Conservation (phyloP, 2,797 vertebrate genomes). For the Epinephelus coioides region DNA sequence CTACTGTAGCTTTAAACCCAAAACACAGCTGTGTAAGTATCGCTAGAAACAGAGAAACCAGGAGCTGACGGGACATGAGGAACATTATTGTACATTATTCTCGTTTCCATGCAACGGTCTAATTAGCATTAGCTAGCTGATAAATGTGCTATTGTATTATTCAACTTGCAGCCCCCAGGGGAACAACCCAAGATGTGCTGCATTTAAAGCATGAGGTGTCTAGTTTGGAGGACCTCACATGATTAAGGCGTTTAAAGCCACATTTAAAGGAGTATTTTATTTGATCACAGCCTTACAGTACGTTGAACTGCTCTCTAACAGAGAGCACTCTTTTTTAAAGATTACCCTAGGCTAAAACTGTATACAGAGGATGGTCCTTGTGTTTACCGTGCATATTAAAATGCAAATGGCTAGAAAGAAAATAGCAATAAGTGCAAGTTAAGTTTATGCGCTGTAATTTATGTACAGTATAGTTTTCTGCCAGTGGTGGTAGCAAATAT, state of each 20-base stretch:
- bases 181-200: conserved; percentile 64
- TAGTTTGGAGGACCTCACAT: conserved; percentile 53
- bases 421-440: conserved; percentile 63
- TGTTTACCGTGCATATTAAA: conserved; percentile 65
- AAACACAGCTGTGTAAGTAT: conserved; percentile 33
- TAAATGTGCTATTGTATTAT: conserved; percentile 78
- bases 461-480: conserved; percentile 44
- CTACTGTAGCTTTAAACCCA: conserved; percentile 13
- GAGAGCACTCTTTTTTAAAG: conserved; percentile 25
- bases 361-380: conserved; percentile 31
- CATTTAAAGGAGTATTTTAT: conserved; percentile 52
- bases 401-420: conserved; percentile 68
- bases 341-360: conserved; percentile 38
- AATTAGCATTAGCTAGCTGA: conserved; percentile 77
- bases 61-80: conserved; percentile 51
- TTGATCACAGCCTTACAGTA: conserved; percentile 45
- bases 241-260: conserved; percentile 55
- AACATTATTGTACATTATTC: conserved; percentile 74
- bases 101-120: conserved; percentile 71
- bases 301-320: conserved; percentile 14
- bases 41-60: conserved; percentile 45
- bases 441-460: conserved; percentile 49
- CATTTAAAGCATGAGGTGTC: conserved; percentile 64
- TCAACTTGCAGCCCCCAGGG: conserved; percentile 65
- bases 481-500: conserved; percentile 55